A percentile compares a stretch with the other conserved stretches of the same genome.
Conservation (phyloP, 2,113 vertebrate species). For the Sminthopsis crassicaudata region DNA sequence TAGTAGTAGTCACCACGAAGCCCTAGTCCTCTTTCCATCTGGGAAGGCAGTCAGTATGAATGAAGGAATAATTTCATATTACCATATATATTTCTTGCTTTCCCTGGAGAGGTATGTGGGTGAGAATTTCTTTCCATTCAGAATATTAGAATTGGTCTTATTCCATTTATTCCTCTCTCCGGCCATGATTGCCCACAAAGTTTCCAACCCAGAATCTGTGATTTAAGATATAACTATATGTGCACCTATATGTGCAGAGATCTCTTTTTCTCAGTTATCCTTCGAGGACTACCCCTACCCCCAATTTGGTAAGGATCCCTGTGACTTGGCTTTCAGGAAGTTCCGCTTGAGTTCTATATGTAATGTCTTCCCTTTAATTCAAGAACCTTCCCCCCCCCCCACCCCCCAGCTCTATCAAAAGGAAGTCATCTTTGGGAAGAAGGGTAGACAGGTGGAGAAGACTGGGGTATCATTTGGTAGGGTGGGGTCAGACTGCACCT, state of each 20-base stretch:
- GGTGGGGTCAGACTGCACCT: slow-evolving; percentile 38
- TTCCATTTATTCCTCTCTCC: neutral
- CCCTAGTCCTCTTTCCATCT: neutral
- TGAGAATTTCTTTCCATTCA: neutral
- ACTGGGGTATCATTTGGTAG: slow-evolving; percentile 61
- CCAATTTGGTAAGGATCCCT: neutral
- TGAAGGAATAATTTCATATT: neutral
- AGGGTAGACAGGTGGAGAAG: slow-evolving; percentile 34
- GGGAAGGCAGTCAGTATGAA: neutral
- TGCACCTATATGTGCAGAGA: neutral
- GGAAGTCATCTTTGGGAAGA: slow-evolving; percentile 22
- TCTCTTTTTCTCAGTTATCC: neutral
- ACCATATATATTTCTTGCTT: neutral
- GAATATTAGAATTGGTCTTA: neutral
- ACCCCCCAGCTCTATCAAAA: neutral
- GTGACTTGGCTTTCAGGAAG: slow-evolving; percentile 9
- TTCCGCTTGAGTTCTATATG: slow-evolving; percentile 13
- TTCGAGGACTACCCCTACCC: neutral
- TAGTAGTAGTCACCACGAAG: neutral
- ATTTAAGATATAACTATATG: neutral
- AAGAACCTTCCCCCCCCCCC: neutral
- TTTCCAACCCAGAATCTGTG: neutral
- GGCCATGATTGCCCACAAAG: neutral
- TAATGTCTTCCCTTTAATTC: slow-evolving; percentile 13
- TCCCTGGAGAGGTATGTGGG: neutral